Evolutionary conservation across 2,113 vertebrate species (phyloP), one percentile per base, ranked within the genome.

Genomic region (Serinus canaria): DNA sequence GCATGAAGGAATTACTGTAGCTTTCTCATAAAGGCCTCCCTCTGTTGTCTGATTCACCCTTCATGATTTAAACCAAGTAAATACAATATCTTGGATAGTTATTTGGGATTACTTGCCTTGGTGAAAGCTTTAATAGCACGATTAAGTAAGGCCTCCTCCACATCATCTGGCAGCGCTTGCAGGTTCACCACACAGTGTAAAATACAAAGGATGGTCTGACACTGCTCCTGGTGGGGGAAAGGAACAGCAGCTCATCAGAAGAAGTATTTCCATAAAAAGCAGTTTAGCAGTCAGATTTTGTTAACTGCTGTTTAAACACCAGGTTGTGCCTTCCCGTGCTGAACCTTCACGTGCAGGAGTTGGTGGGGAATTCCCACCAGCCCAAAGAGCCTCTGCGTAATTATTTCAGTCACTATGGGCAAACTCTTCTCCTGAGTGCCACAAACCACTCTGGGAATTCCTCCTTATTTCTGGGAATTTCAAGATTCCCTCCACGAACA

Each of bases 101-200:
- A 37, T 44, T 63, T 33, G 68, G 41, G 9, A 22, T 20, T 53
- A 96, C 98, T 97, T 96, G 98, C 99, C 98, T 98, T 98, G 39
- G 99, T 99, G 94, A 99, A 99, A 64, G 98, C 98, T 98, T 98
- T 98, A 95, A 99, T 98, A 87, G 98, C 98, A 12, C 98, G 98
- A 81, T 97, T 91, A 58, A 99, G 97, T 89, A 99, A 97, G 82
- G 98, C 97, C 8, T 97, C 98, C 95, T 99, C 98, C 94, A 99
- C 95, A 3, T 98, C 97, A 47, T 91, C 81, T n/a, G 99, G 98
- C 21, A 99, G 94, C 4, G 94, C 94, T 62, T 98, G 97, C 87
- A 99, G 97, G 92, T 97, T 98, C 92, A 98, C 98, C 41, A 98
- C 96, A 80, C 99, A 99, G 64, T 99, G 98, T 23, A 99, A 97